Evolutionary conservation across 1,140 invertebrate species (phyloP), one percentile per base, ranked within the genome.

Genomic region (Acromyrmex heyeri): DNA sequence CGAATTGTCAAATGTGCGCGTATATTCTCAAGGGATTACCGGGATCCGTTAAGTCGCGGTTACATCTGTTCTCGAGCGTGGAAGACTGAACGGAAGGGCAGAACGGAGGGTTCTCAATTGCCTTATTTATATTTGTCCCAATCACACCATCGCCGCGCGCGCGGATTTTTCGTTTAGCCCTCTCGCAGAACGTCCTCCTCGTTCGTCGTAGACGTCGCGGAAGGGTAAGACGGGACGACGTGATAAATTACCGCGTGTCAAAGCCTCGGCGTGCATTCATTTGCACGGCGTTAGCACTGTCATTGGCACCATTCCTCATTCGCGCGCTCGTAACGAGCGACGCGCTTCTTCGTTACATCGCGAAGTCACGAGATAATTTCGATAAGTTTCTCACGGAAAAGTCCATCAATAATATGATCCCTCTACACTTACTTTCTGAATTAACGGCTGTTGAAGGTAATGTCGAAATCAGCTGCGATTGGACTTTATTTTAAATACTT

Each of bases 41-140:
- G 70, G 67, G 76, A 91, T 90, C 91, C 91, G 91, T 90, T 91
- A 91, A 91, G 91, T 89, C 91, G 34, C 50, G 91, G 85, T 91
- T 91, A 91, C 87, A 90, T 91, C 87, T 67, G 69, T 91, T 34
- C 76, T 73, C 86, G 82, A 88, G 82, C 65, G 75, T 76, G 75
- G 87, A 82, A 77, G 79, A 65, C 75, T 59, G 69, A 81, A 77
- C 30, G 30, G 30, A 34, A 34, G 30, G 62, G 77, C 62, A 75
- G 53, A 85, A 69, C 27, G 67, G 75, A 88, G 87, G 50, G 67
- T 48, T 69, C 48, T 38, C 85, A 86, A 93, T 93, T 93, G 93
- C 91, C 91, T 94, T 94, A 94, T 95, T 95, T 95, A 95, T 94
- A 94, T 94, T 92, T 91, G 89, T 93, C 88, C 90, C 93, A 91